Evolutionary conservation across 1,140 invertebrate species (phyloP), one percentile per base, ranked within the genome.

Genomic region (Globodera rostochiensis): DNA sequence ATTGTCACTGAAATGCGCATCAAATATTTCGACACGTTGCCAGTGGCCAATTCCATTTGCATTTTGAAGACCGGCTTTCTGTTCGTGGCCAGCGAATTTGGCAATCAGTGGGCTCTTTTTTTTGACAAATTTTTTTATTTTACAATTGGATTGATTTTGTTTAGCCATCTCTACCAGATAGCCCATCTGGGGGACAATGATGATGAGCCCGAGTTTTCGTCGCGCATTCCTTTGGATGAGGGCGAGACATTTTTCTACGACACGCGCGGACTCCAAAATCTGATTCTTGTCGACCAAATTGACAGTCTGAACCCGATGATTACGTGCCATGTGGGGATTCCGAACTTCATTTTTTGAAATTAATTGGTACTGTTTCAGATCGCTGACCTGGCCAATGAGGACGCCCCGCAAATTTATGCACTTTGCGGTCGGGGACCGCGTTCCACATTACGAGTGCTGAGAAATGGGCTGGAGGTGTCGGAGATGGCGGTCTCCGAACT

Each of bases 401-500:
- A 99, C 90, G 98, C 97, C 0, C 97, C 97, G 0, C 98, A 99
- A 91, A 92, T 99, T 60, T 98, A 98, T 90, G 94, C 97, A 86
- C 92, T 96, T 4, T 98, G 97, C 92, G 98, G 98, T 0, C 92
- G 97, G 82, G 96, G 97, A 4, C 94, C 97, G 3, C 92, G 97
- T 77, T 98, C 96, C 0, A 94, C 96, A 1, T 87, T 99, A 87
- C 57, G 88, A 46, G 95, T 99, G 1, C 91, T 99, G 4, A 93
- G 97, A 69, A 98, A 99, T 91, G 98, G 98, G 87, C 91, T 99
- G 15, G 97, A 99, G 92, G 96, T 94, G 3, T 96, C 96, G 0
- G 98, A 99, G 91, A 99, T 99, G 97, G 98, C 97, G 86, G 96
- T 99, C 5, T 98, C 96, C 73, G 97, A 99, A 91, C 91, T 99